A percentile compares a stretch with the other conserved stretches of the same genome.
Evolutionary conservation across 2,113 vertebrate species (phyloP).

Genomic region (Stigmatopora nigra): DNA sequence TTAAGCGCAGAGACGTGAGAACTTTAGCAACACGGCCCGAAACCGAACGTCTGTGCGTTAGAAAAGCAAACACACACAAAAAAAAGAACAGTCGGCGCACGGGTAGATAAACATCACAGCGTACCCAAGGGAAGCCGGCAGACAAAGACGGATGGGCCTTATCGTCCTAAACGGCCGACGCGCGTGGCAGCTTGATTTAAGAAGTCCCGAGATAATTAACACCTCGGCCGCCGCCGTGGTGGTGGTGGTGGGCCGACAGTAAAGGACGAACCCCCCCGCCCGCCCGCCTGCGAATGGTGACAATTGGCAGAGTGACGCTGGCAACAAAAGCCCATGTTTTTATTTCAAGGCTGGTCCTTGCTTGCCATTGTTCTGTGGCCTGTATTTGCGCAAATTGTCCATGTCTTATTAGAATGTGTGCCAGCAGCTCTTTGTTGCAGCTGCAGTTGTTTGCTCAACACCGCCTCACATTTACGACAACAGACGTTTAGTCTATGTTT

Average conservation of each 20-base stretch:
- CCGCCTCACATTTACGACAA: too few species aligned
- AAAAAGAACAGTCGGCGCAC: constrained; percentile 40
- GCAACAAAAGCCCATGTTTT: constrained; percentile 2
- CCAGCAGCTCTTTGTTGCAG: neutral
- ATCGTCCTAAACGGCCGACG: constrained; percentile 35
- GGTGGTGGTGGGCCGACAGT: neutral
- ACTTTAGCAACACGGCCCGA: constrained; percentile 6
- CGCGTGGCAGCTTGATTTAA: constrained; percentile 38
- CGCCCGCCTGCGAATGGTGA: neutral
- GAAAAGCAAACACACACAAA: neutral
- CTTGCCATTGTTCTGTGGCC: neutral
- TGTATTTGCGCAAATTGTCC: neutral
- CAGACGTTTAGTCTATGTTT: too few species aligned
- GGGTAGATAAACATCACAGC: constrained; percentile 36
- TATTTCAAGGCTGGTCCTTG: neutral
- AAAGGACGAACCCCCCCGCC: neutral
- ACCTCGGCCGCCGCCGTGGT: constrained; percentile 10
- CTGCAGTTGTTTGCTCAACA: too few species aligned
- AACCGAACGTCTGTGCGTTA: constrained; percentile 18
- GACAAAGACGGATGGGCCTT: constrained; percentile 40
- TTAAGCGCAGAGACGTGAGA: neutral
- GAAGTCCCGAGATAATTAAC: constrained; percentile 36
- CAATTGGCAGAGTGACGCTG: constrained; percentile 3
- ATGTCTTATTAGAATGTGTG: neutral
- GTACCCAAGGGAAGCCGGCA: constrained; percentile 13